A percentile compares a stretch with the other conserved stretches of the same genome.
phyloP scores from a whole-genome alignment of 2,888 invertebrate genomes.

The Drosophila maculinotata region DNA sequence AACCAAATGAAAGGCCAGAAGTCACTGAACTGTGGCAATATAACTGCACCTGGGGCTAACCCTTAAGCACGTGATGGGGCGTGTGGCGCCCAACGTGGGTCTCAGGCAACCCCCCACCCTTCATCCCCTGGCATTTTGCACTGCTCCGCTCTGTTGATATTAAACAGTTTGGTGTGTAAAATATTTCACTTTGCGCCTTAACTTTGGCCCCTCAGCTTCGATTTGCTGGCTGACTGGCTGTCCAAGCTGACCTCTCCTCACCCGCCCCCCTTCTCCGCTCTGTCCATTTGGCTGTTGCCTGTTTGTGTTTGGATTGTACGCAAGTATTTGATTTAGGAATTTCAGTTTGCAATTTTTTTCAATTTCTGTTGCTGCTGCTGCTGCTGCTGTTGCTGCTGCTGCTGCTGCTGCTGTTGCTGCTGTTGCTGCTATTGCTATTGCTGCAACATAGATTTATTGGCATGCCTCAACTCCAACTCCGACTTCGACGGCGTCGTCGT shows the following conservation, averaged over 20 bases:
- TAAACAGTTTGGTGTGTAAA: slow-evolving; percentile 49
- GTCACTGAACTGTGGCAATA: slow-evolving; percentile 33
- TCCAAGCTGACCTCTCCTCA: slow-evolving; percentile 8
- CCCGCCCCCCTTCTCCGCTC: background rate
- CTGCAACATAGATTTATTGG: slow-evolving; percentile 73
- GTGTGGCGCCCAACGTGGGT: slow-evolving; percentile 6
- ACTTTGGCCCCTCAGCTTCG: slow-evolving; percentile 49
- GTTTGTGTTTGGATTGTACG: slow-evolving; percentile 55
- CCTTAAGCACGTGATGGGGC: slow-evolving; percentile 5
- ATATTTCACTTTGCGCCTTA: slow-evolving; percentile 64
- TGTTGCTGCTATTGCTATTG: slow-evolving; percentile 16
- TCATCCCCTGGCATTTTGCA: background rate
- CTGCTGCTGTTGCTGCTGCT: slow-evolving; percentile 27
- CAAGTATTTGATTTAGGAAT: slow-evolving; percentile 80
- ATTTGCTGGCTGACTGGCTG: slow-evolving; percentile 52
- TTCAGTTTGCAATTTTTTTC: slow-evolving; percentile 65
- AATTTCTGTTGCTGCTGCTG: slow-evolving; percentile 32
- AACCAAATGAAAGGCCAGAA: slow-evolving; percentile 23
- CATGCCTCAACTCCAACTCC: slow-evolving; percentile 43
- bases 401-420: slow-evolving; percentile 15
- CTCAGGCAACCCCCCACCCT: background rate
- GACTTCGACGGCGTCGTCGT: slow-evolving; percentile 5
- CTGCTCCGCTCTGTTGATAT: slow-evolving; percentile 38
- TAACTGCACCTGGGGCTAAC: slow-evolving; percentile 27
- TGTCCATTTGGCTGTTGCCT: slow-evolving; percentile 17